These are phyloP conservation scores for Nomada hirtipes DNA, from an alignment of 2,888 invertebrate species.

Conservation along the genomic window DNA sequence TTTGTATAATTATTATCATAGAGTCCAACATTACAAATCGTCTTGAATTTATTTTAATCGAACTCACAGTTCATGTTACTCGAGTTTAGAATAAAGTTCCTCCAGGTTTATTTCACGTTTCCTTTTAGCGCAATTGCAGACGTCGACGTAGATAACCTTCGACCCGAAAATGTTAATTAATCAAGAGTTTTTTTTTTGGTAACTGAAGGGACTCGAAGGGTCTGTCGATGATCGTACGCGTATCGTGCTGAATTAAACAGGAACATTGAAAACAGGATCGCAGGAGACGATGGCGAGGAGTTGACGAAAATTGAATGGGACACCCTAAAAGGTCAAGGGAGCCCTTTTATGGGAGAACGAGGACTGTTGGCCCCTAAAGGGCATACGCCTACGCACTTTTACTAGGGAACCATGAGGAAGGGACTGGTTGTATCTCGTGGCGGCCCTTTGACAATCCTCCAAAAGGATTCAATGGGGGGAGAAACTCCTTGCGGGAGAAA, in stretches of 20 bases:
- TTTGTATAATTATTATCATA: too few species aligned
- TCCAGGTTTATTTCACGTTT: too few species aligned
- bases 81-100: too few species aligned
- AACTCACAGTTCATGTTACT: too few species aligned
- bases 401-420: slow-evolving; percentile 81
- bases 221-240: slow-evolving; percentile 9
- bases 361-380: slow-evolving; percentile 80
- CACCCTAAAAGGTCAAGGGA: slow-evolving; percentile 52
- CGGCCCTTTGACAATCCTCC: slow-evolving; percentile 72
- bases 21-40: too few species aligned
- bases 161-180: too few species aligned
- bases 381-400: slow-evolving; percentile 84
- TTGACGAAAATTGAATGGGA: slow-evolving; percentile 55
- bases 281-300: slow-evolving; percentile 39
- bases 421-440: slow-evolving; percentile 71
- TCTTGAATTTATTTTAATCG: too few species aligned
- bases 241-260: slow-evolving; percentile 18
- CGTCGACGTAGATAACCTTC: too few species aligned
- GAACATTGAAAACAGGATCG: background rate
- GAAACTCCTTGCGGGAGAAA: background rate
- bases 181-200: too few species aligned
- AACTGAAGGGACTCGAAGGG: too few species aligned
- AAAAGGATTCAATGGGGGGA: slow-evolving; percentile 44
- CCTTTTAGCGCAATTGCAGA: too few species aligned
- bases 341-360: slow-evolving; percentile 67